Base-by-base conservation (phyloP, 2,888 invertebrate genomes). In the Ommatoiulus sabulosus region DNA sequence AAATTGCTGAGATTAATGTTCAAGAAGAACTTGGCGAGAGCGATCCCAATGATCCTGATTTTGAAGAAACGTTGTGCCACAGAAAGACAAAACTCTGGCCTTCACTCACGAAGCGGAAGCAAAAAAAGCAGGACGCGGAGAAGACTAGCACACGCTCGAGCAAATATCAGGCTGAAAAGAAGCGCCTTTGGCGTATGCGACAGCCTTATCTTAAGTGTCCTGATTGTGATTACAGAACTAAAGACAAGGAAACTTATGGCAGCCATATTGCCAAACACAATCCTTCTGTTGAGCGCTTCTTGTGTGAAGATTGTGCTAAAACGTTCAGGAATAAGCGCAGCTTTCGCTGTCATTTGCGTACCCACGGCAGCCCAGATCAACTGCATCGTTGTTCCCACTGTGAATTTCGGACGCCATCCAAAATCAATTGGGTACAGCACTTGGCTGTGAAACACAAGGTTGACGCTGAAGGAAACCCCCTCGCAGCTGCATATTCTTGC, bases 331-430 rank as follows among this genome's bases (percentile, higher is more conserved):
- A 48, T 35, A 87, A 57, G 8, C 44, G 43, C 57, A 87, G 48
- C 20, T 87, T 87, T 87, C 48, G 87, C 8, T 44, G 48, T 8
- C 87, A 87, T 17, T 10, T 57, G 8, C 43, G 52, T 24, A 52
- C 35, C 35, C 48, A 87, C 8, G 44, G 57, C n/a, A 57, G 35
- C 24, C 48, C 48, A 0, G 87, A 87, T 2, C 46, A 35, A 10
- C 24, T 57, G n/a, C 87, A 52, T 17, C 43, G 91, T 90, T 91
- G 91, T 89, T 87, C 89, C 3, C 90, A 90, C 52, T 87, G 87
- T 43, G 90, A 90, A 6, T 86, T 48, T 91, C 91, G 86, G 89
- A 90, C 87, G 10, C 87, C 57, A 3, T 57, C 52, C 6, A 87
- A 57, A n/a, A 57, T 57, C 43, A 57, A 52, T 17, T 57, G 48